A percentile compares a stretch with the other conserved stretches of the same genome.
Conservation (phyloP, 2,113 vertebrate species). For the Sphyrna mokarran region DNA sequence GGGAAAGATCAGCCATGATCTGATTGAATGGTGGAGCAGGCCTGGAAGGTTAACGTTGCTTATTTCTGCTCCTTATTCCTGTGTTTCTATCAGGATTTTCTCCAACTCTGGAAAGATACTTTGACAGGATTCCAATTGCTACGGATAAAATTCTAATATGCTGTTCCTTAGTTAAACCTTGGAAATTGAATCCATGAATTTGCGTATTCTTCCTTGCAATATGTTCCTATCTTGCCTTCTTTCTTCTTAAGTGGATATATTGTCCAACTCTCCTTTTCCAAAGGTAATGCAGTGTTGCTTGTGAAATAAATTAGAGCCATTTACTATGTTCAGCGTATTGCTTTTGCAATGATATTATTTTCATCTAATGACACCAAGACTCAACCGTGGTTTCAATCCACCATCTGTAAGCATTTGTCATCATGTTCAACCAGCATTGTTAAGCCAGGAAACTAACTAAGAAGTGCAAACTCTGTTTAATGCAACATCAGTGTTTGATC, state of each 20-base stretch:
- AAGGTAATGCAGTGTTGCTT: neutral
- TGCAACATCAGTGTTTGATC: neutral
- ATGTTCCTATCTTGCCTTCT: neutral
- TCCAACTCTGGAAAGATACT: neutral
- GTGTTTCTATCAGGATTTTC: neutral
- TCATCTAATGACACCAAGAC: neutral
- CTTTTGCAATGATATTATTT: neutral
- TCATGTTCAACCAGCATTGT: neutral
- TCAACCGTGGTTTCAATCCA: neutral
- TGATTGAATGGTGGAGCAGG: too few relatives aligned
- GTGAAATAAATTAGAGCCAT: neutral
- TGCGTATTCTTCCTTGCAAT: too few relatives aligned
- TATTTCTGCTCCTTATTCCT: too few relatives aligned
- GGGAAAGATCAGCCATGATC: too few relatives aligned
- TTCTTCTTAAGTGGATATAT: neutral
- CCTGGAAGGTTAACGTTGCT: too few relatives aligned
- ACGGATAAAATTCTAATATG: neutral
- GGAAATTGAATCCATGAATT: neutral
- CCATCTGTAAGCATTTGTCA: neutral
- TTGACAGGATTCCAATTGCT: neutral
- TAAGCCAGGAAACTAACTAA: slow-evolving; percentile 1
- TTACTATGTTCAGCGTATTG: neutral
- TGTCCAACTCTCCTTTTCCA: neutral
- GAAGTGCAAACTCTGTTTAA: neutral
- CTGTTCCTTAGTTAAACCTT: neutral